Base-by-base conservation (phyloP, 2,113 vertebrate species). In the Chaetura pelagica region DNA sequence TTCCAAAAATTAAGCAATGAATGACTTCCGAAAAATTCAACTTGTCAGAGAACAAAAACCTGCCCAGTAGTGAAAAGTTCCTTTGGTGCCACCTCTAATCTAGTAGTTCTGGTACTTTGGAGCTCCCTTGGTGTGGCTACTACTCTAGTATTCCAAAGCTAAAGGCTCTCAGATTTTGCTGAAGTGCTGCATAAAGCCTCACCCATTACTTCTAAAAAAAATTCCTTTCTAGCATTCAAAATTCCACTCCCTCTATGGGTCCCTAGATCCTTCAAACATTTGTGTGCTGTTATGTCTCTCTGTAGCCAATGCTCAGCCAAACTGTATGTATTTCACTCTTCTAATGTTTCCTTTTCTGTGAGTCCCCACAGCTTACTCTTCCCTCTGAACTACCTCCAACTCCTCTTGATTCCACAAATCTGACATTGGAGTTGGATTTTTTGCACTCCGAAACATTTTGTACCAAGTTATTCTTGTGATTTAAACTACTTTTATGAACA, bases 381-480 rank as follows among this genome's bases (percentile, higher is more conserved):
- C 83, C 63, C 71, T 89, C 96, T 95, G 81, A 94, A 58, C 34
- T 22, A 75, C 51, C 72, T 79, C 54, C 82, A 94, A 55, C 40
- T 68, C 30, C 67, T 38, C n/a, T 89, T 42, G 82, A 82, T 82
- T 96, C 93, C 94, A 87, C 64, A 61, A 86, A 84, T 27, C 79
- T 84, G 88, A 90, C 93, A 73, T 52, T 87, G 4, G 0, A 49
- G 62, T 67, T 54, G 83, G 59, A 90, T 91, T 51, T 63, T 81
- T 93, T 57, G 58, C 73, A 62, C 22, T 54, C 91, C 87, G 66
- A 85, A 94, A 96, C 96, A 87, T 86, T 79, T 91, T 83, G 84
- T 94, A 51, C 92, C 1, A n/a, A 67, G 59, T 78, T 94, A 84
- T 94, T 91, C 77, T 38, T 68, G 44, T 13, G 42, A 81, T 90